Evolutionary conservation across 1,140 invertebrate genomes (phyloP), one percentile per base, ranked within the genome.

Genomic region (Musca vetustissima): DNA sequence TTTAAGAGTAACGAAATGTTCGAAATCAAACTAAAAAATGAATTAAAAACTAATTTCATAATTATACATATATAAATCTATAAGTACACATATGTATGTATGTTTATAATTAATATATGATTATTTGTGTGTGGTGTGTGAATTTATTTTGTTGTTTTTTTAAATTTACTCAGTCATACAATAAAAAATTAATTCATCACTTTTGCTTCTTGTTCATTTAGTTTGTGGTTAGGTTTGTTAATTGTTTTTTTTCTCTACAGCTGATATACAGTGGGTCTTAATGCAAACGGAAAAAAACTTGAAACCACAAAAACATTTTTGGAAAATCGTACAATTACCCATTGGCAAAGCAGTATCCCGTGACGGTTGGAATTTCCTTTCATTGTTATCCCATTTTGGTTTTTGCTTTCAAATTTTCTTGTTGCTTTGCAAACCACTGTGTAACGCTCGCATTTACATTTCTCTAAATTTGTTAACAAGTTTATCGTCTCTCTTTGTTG

Each of bases 131-230:
- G 1, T 43, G 28, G 36, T 43, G 36, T 43, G 36, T 43, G 36
- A 43, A 19, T 52, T 52, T 52, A 0, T 17, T 52, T 49, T 49
- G 2, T 59, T 59, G 28, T 28, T 28, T 59, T 59, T 59, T 61
- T 61, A 61, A 61, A 61, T 61, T 61, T 61, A 61, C 57, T 61
- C 57, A 61, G 57, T 61, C 57, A 61, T 61, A 61, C 57, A 61
- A 43, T 61, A 61, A 61, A 43, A 61, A 61, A 61, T 61, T 6
- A 61, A 11, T 61, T 61, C 57, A 61, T 61, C 57, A 61, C 57
- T 36, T 43, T 43, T 61, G 57, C 17, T 61, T 36, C 24, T 55
- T 59, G 14, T 59, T 61, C 36, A 19, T 61, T 59, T 36, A 61
- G 4, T 59, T 59, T 36, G n/a, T 36, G 21, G 49, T 36, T 59